phyloP scores from a whole-genome alignment of 2,797 vertebrate genomes.

The Enteromius mattozi region DNA sequence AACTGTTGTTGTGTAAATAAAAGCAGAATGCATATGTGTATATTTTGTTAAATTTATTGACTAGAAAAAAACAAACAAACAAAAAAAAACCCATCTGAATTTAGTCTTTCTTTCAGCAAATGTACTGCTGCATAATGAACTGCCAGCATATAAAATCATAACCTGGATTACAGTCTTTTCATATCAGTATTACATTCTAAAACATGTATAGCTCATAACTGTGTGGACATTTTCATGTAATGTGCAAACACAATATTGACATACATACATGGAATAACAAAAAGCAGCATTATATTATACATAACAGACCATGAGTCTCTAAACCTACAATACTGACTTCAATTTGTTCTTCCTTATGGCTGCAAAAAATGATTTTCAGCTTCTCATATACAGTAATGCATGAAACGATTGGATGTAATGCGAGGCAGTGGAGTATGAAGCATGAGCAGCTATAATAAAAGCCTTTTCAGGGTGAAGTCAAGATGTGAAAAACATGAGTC shows the following conservation, averaged over 20 bases:
- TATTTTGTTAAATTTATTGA: neutral
- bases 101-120: neutral
- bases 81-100: too few relatives aligned
- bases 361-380: neutral
- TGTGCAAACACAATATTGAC: conserved; percentile 67
- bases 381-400: neutral
- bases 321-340: conserved; percentile 21
- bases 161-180: conserved; percentile 35
- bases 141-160: neutral
- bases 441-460: neutral
- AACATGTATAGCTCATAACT: conserved; percentile 65
- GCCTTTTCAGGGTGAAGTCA: neutral
- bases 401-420: neutral
- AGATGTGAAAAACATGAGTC: neutral
- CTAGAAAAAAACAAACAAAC: neutral
- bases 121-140: too few relatives aligned
- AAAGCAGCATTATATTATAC: conserved; percentile 76
- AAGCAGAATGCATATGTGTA: neutral
- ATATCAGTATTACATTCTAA: conserved; percentile 57
- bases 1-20: neutral
- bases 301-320: conserved; percentile 57
- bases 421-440: neutral
- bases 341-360: conserved; percentile 24
- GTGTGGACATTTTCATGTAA: conserved; percentile 65
- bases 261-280: conserved; percentile 54